phyloP scores from a whole-genome alignment of 92 coral and sea anemone genomes.

The Palythoa grandis region DNA sequence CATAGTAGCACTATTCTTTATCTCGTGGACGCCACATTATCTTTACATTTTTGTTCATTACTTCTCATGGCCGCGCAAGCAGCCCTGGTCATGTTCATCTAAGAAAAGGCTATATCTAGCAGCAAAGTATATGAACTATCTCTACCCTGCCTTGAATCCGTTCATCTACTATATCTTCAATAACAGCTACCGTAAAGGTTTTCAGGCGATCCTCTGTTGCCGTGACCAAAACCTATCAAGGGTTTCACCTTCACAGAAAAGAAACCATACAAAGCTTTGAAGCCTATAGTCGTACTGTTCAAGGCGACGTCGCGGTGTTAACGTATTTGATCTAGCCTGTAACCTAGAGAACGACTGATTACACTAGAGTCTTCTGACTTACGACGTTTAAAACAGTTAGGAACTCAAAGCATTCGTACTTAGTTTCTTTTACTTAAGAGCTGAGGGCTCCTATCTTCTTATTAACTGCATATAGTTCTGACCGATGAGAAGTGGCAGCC shows the following conservation, averaged over 20 bases:
- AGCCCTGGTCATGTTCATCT: constrained; percentile 6
- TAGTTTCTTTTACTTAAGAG: too few species aligned
- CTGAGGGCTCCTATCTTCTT: too few species aligned
- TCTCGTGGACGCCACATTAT: constrained; percentile 35
- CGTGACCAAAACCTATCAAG: neutral
- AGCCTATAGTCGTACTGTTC: neutral
- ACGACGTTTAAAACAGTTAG: too few species aligned
- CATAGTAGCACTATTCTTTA: constrained; percentile 15
- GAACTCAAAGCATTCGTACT: too few species aligned
- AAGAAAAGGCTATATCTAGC: constrained; percentile 12
- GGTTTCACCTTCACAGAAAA: neutral
- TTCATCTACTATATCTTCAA: constrained; percentile 23
- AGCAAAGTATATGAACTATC: constrained; percentile 37
- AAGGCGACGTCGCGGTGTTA: too few species aligned
- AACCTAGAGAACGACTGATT: too few species aligned
- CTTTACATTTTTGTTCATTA: constrained; percentile 29
- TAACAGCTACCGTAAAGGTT: constrained; percentile 16
- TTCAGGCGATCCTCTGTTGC: constrained; percentile 13
- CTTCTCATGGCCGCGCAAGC: constrained; percentile 11
- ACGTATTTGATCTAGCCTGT: too few species aligned
- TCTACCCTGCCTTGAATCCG: constrained; percentile 37
- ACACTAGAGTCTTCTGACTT: too few species aligned
- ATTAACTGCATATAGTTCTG: too few species aligned
- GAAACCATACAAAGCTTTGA: neutral
- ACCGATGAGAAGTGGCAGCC: too few species aligned